These are phyloP conservation scores for Drosophila punjabiensis DNA, from an alignment of 1,140 invertebrate genomes.

Conservation along the genomic window DNA sequence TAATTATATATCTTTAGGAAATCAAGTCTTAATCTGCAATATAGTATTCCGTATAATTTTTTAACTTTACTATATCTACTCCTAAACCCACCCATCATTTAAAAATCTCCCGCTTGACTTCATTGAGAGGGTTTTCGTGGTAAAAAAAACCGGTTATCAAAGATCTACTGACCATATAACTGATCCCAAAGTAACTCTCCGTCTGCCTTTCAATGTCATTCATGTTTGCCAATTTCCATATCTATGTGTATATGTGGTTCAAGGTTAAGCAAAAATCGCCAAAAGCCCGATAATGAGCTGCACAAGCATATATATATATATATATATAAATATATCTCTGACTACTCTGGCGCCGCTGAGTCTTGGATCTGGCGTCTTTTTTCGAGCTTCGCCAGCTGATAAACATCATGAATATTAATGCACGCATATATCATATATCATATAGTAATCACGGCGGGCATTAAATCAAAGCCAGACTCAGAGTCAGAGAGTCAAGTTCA, in stretches of 20 bases:
- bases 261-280: conserved; percentile 73
- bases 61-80: too few species aligned
- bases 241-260: conserved; percentile 69
- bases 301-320: conserved; percentile 49
- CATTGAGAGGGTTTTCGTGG: neutral
- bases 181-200: conserved; percentile 10
- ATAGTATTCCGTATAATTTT: neutral
- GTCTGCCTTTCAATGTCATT: conserved; percentile 43
- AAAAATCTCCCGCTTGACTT: neutral
- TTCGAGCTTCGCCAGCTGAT: conserved; percentile 38
- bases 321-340: conserved; percentile 6
- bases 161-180: conserved; percentile 13
- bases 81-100: neutral
- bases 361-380: conserved; percentile 40
- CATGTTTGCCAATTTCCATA: conserved; percentile 51
- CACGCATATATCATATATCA: conserved; percentile 26
- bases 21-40: neutral
- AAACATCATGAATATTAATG: conserved; percentile 81
- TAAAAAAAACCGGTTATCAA: conserved; percentile 30
- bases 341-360: conserved; percentile 23
- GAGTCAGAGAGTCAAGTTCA: conserved; percentile 76
- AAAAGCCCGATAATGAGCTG: conserved; percentile 70
- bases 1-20: neutral
- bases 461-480: conserved; percentile 46
- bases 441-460: conserved; percentile 39